These are phyloP conservation scores for Drosophila tanythrix DNA, from an alignment of 2,888 invertebrate genomes.

Conservation along the genomic window DNA sequence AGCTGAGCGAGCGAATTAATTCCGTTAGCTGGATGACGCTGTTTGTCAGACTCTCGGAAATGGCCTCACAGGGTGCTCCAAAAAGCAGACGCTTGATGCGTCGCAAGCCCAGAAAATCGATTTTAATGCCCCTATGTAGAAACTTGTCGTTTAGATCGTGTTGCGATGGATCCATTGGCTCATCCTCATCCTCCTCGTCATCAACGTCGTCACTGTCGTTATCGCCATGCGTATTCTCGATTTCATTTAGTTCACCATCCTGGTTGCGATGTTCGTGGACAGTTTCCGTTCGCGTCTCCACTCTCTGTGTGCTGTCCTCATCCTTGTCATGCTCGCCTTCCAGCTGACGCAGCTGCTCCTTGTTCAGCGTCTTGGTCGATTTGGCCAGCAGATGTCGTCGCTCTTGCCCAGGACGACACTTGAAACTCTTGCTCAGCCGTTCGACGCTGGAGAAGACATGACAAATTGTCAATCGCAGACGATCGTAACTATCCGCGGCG, in stretches of 20 bases:
- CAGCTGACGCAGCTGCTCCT: slow-evolving; percentile 90
- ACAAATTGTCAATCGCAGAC: slow-evolving; percentile 90
- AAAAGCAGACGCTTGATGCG: slow-evolving; percentile 86
- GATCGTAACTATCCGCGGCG: slow-evolving; percentile 88
- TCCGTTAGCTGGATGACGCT: slow-evolving; percentile 74
- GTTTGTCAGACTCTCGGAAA: slow-evolving; percentile 81
- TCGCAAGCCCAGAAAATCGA: slow-evolving; percentile 88
- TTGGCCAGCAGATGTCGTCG: slow-evolving; percentile 86
- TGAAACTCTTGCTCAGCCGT: slow-evolving; percentile 91
- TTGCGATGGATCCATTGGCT: slow-evolving; percentile 55
- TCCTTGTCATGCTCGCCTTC: slow-evolving; percentile 95
- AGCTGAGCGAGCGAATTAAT: slow-evolving; percentile 64
- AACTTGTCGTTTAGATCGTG: slow-evolving; percentile 28
- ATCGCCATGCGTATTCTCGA: slow-evolving; percentile 5
- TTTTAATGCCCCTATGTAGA: slow-evolving; percentile 72
- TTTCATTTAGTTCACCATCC: slow-evolving; percentile 3
- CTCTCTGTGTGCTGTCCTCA: slow-evolving; percentile 88
- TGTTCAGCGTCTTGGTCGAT: slow-evolving; percentile 87
- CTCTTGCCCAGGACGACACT: slow-evolving; percentile 62
- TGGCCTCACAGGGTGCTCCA: slow-evolving; percentile 60
- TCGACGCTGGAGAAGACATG: slow-evolving; percentile 90
- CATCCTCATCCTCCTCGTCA: slow-evolving; percentile 54
- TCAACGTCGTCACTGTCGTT: slow-evolving; percentile 7
- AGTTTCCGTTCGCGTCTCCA: slow-evolving; percentile 10
- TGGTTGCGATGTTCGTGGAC: not conserved